These are phyloP conservation scores for Drosophila greeni DNA, from an alignment of 2,888 invertebrate genomes.

Conservation along the genomic window DNA sequence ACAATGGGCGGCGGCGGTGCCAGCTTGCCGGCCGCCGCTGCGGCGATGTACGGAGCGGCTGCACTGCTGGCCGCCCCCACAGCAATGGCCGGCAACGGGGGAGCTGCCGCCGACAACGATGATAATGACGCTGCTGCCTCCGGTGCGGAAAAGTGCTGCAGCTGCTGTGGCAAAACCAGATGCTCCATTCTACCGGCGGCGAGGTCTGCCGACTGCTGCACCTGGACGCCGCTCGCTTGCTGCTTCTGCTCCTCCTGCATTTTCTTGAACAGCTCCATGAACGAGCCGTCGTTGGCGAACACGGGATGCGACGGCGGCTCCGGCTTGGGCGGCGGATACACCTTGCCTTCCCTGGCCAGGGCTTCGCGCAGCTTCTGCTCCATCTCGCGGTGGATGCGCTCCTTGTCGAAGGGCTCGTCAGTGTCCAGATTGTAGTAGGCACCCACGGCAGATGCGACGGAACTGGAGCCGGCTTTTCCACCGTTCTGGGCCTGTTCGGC, in stretches of 20 bases:
- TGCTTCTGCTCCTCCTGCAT: slow-evolving; percentile 81
- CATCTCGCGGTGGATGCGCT: slow-evolving; percentile 78
- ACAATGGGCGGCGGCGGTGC: slow-evolving; percentile 81
- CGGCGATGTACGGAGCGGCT: slow-evolving; percentile 68
- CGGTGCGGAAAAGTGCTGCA: slow-evolving; percentile 5
- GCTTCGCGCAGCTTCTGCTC: slow-evolving; percentile 77
- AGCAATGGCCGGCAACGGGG: slow-evolving; percentile 55
- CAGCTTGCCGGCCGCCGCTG: slow-evolving; percentile 61
- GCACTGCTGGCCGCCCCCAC: slow-evolving; percentile 57
- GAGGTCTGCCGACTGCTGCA: slow-evolving; percentile 1
- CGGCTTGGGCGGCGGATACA: slow-evolving; percentile 82
- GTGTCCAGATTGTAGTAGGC: slow-evolving; percentile 73
- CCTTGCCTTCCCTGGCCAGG: slow-evolving; percentile 78
- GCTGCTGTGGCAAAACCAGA: slow-evolving; percentile 5
- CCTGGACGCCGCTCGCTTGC: slow-evolving; percentile 24
- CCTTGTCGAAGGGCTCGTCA: slow-evolving; percentile 77
- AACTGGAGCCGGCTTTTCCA: slow-evolving; percentile 23
- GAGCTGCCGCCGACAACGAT: background rate
- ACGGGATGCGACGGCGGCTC: slow-evolving; percentile 80
- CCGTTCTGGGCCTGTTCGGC: slow-evolving; percentile 24
- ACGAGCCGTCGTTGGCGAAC: slow-evolving; percentile 89
- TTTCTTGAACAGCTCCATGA: slow-evolving; percentile 94
- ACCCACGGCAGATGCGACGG: slow-evolving; percentile 56
- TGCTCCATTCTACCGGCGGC: slow-evolving; percentile 3
- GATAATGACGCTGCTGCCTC: background rate